phyloP scores from a whole-genome alignment of 2,113 vertebrate genomes.

The Malurus elegans region DNA sequence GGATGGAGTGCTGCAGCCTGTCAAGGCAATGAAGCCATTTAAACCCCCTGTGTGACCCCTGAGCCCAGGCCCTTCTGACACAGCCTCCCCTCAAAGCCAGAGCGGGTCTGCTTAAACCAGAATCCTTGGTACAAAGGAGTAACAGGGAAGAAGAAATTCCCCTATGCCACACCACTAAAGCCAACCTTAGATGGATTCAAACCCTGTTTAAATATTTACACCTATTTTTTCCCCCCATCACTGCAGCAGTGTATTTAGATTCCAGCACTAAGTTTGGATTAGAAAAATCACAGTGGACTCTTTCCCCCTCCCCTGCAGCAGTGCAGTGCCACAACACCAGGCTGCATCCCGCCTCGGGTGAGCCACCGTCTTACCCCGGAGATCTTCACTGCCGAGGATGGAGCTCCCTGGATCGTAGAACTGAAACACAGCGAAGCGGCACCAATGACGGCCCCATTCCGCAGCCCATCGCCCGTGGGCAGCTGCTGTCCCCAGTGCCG shows the following conservation, averaged over 20 bases:
- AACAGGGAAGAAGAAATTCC: not conserved
- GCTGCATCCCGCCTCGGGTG: not conserved
- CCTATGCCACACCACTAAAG: not conserved
- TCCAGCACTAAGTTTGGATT: not conserved
- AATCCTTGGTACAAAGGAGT: not conserved
- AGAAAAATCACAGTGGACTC: not conserved
- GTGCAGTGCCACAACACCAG: not conserved
- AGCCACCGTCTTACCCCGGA: slow-evolving; percentile 60
- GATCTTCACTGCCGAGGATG: slow-evolving; percentile 76
- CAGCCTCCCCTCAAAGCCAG: not conserved
- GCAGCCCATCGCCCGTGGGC: accelerated
- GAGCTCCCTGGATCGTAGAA: slow-evolving; percentile 77
- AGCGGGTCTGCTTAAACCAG: not conserved
- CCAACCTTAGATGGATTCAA: not conserved
- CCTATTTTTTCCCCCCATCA: not conserved
- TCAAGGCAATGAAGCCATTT: not conserved
- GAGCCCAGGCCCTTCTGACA: accelerated
- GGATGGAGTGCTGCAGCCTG: not conserved
- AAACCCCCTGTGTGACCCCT: not conserved
- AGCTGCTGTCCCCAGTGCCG: accelerated
- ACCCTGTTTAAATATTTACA: not conserved
- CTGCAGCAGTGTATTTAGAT: not conserved
- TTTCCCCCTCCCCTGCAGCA: not conserved
- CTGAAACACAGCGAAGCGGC: slow-evolving; percentile 34
- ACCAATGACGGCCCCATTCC: accelerated